Evolutionary conservation across 1,140 invertebrate species (phyloP), one percentile per base, ranked within the genome.

Genomic region (Dendrolimus punctatus): DNA sequence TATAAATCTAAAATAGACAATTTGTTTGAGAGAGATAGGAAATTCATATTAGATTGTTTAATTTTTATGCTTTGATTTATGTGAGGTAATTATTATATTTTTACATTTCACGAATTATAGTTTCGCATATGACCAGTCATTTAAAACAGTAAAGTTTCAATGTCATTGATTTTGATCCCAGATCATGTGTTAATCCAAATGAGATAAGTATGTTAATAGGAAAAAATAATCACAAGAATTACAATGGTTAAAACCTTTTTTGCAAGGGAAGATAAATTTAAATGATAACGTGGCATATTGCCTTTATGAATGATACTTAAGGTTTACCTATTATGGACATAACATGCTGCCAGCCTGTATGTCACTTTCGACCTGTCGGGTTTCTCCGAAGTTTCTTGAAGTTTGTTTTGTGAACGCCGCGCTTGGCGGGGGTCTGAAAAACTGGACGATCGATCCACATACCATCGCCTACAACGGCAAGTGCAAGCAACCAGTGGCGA

Each of bases 231-330:
- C 66, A 76, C 62, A 62, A 62, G 58, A 54, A 69, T 47, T 57
- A 59, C 57, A 60, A 60, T 55, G 55, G 60, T 56, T 6, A 43
- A 23, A 53, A 38, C 47, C 36, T 23, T 62, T 62, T 55, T 60
- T n/a, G 37, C 55, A 53, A 49, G 43, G 49, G 58, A 69, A 53
- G 68, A 50, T 50, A 10, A 49, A 40, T 67, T 62, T 64, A 76
- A 70, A 68, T 70, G 65, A 66, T 60, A 62, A 59, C 48, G 59
- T 73, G 79, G 79, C 79, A 59, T 70, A 70, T 60, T 49, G 80
- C 76, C 80, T 73, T 78, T 81, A 83, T 85, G 83, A 86, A 84
- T 86, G 83, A 84, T 84, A 83, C 83, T 83, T 81, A 84, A 82
- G 80, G 80, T 83, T 86, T 86, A 86, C 83, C 83, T 86, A 86